Base-by-base conservation (phyloP, 2,888 invertebrate species). In the Priocnemis perturbator region DNA sequence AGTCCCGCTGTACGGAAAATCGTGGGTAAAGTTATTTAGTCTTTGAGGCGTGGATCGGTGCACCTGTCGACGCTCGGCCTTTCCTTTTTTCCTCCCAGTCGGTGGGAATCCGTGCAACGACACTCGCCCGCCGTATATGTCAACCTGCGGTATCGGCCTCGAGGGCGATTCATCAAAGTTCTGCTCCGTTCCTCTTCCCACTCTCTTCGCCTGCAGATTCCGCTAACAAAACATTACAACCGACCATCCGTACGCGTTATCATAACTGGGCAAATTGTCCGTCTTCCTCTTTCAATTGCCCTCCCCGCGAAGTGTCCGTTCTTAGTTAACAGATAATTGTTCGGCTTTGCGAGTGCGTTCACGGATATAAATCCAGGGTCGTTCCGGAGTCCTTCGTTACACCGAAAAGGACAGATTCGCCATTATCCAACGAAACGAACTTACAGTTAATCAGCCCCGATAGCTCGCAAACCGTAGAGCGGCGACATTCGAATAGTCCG, bases 121-220 rank as follows among this genome's bases (percentile, higher is more conserved):
- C 78, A 79, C 73, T 64, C 76, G 72, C 77, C 55, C 78, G 74
- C 74, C 79, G 78, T 84, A 84, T 85, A 81, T 81, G 85, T 83
- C 84, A 83, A 84, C 83, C 83, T 82, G 85, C 81, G 84, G 83
- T 80, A 83, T 84, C 81, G 80, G 69, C 84, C 78, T 81, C 76
- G 77, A 79, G 77, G 78, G 80, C 81, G 83, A 85, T 84, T 82
- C 83, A 84, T 85, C 83, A 84, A 84, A 76, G 73, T 78, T 74
- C 71, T 69, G 55, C 74, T 64, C 71, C 66, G 63, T 64, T 60
- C 68, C 69, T 48, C 60, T 53, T 64, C 30, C 69, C 62, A 64
- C 45, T 58, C 71, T 50, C 37, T 60, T 37, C 37, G 37, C 37
- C 61, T 57, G 55, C 53, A 45, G 65, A 73, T 71, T 67, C 74